Evolutionary conservation across 2,113 vertebrate species (phyloP), one percentile per base, ranked within the genome.

Genomic region (Oreotrochilus melanogaster): DNA sequence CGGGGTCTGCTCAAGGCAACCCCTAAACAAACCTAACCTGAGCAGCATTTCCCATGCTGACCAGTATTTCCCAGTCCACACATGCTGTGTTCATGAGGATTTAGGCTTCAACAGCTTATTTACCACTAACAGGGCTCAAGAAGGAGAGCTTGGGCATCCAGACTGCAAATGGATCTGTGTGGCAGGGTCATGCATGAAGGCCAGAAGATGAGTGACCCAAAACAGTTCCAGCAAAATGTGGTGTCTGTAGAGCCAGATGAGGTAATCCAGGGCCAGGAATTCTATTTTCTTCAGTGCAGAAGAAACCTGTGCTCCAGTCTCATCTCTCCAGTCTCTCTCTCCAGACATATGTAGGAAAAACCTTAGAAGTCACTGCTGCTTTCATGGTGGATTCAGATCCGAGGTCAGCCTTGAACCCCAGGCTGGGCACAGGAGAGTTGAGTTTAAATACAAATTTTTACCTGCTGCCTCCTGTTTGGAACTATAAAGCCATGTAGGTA

Each of bases 141-240:
- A 18, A 66, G 35, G 31, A 19, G 22, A 7, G 33, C 9, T 14
- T 45, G 45, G 54, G n/a, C 33, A 19, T 35, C 73, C 45, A 18
- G 39, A 13, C 50, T 33, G 60, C 33, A 76, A 78, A 33, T 27
- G 83, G 64, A 62, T 47, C 47, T 25, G 1, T 1, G 1, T 43
- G 50, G 48, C 4, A 18, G 1, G 4, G 33, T 48, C 30, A 8
- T 4, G 19, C n/a, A 5, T 24, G 39, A 54, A 50, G 21, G 57
- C 35, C 90, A 78, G 35, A 61, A 66, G 22, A n/a, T 19, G 39
- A 22, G 56, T 2, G 48, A 39, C 64, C 37, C 48, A 48, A 39
- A 82, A 18, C 0, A 4, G 18, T 39, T 24, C 30, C 47, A 35
- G 19, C 18, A 35, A 39, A 69, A 62, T 1, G 10, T 0, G 1